Base-by-base conservation (phyloP, 1,140 invertebrate genomes). In the Lordiphosa stackelbergi region DNA sequence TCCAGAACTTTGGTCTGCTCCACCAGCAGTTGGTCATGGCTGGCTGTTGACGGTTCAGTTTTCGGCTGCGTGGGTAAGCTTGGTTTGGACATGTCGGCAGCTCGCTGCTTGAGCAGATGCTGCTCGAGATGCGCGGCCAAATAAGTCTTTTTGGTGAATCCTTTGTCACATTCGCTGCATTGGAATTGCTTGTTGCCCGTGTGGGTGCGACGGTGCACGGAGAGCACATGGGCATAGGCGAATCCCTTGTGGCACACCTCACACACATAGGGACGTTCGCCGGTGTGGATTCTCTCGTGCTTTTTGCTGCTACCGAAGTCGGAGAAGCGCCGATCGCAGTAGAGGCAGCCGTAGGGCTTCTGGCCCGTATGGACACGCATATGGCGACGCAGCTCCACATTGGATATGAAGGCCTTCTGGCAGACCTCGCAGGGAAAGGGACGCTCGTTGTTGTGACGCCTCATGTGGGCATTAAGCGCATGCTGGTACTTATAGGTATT, bases 221-320 rank as follows among this genome's bases (percentile, higher is more conserved):
- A 89, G 8, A 92, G 75, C 47, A 92, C 91, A 61, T 92, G 91
- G 35, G 91, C 91, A 4, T 91, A 90, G 54, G 92, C 93, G 83
- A 94, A 95, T 1, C 92, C 91, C 81, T 94, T 94, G 1, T 91
- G 89, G 75, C 93, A 94, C 0, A 90, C 90, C 0, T 90, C 90
- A 54, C 93, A 94, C 43, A 91, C 90, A 57, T 93, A 94, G 0
- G 93, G 93, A 3, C 92, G 87, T 66, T 94, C 93, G 0, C 95
- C 95, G 2, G 93, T 95, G 84, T 97, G 95, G 9, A 93, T 94
- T 8, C 94, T 88, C 62, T 91, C 90, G 58, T 91, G 90, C 60
- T 91, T 91, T 73, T 90, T 90, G 40, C 90, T 87, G 55, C 89
- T 90, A 28, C 90, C 90, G 68, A 90, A 91, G 70, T 91, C 90